These are phyloP conservation scores for Gymnoscopelus braueri DNA, from an alignment of 2,797 vertebrate species.

Conservation along the genomic window DNA sequence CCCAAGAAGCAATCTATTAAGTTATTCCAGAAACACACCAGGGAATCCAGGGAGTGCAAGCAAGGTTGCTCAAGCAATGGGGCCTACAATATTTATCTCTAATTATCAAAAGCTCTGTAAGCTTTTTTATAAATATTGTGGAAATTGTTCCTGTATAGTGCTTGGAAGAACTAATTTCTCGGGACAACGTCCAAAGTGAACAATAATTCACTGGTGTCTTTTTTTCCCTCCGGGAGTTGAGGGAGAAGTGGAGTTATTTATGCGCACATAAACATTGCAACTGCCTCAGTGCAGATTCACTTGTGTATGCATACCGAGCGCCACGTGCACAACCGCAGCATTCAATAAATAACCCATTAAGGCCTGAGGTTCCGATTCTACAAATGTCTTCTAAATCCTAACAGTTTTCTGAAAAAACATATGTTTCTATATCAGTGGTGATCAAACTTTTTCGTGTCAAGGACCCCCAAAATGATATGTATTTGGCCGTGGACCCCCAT, in stretches of 20 bases:
- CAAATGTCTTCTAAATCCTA: no score
- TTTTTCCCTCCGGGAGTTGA: conserved; percentile 39
- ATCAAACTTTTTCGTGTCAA: no score
- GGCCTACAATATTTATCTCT: conserved; percentile 48
- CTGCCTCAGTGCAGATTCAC: conserved; percentile 45
- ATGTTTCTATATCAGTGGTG: no score
- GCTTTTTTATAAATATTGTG: conserved; percentile 41
- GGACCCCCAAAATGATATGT: no score
- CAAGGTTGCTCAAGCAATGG: conserved; percentile 59
- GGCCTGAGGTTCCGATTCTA: no score
- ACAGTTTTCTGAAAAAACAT: no score
- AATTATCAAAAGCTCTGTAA: conserved; percentile 35
- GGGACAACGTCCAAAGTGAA: conserved; percentile 66
- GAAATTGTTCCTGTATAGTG: conserved; percentile 62
- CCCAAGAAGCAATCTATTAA: conserved; percentile 66
- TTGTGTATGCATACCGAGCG: conserved; percentile 34
- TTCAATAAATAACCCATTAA: no score
- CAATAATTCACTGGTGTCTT: conserved; percentile 53
- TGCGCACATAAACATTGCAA: conserved; percentile 67
- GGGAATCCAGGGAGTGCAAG: conserved; percentile 54
- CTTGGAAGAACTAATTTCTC: conserved; percentile 54
- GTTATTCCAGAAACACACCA: conserved; percentile 67
- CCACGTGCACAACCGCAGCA: conserved; percentile 32
- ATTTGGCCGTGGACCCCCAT: no score
- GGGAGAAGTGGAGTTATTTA: conserved; percentile 35